Percentiles rank a stretch among this genome's conserved stretches.
phyloP scores from a whole-genome alignment of 2,797 vertebrate species.

The Hypotaenidia okinawae region DNA sequence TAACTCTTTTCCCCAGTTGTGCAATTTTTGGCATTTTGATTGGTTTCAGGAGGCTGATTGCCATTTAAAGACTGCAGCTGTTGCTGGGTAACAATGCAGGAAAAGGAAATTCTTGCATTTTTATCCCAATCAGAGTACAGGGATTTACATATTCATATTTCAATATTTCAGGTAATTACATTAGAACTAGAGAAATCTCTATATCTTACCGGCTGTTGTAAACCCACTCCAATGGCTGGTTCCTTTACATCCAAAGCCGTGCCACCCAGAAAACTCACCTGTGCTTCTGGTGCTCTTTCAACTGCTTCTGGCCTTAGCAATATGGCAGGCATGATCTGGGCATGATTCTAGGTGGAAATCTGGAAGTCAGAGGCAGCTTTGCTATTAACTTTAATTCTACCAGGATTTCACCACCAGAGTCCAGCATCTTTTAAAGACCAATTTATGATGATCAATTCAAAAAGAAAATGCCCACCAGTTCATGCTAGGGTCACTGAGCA shows the following conservation, averaged over 20 bases:
- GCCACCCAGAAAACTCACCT: neutral
- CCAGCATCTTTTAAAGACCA: neutral
- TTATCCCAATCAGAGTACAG: neutral
- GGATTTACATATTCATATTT: neutral
- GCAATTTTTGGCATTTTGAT: constrained; percentile 14
- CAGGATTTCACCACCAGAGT: neutral
- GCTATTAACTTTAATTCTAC: neutral
- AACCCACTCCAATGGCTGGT: neutral
- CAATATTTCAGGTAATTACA: neutral
- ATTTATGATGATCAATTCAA: neutral
- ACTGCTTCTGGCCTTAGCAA: neutral
- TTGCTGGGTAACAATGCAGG: constrained; percentile 25
- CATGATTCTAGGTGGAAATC: neutral
- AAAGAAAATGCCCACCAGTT: neutral
- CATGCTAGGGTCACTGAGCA: neutral
- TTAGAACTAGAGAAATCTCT: neutral
- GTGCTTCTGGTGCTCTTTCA: neutral
- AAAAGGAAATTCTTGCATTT: constrained; percentile 1
- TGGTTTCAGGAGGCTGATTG: constrained; percentile 7
- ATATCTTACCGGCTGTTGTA: neutral
- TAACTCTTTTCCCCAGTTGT: neutral
- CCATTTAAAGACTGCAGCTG: constrained; percentile 28
- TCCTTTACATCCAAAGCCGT: neutral
- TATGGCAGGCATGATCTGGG: neutral
- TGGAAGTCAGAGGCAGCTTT: neutral